phyloP scores from a whole-genome alignment of 2,888 invertebrate genomes.

The Epinotia demarniana region DNA sequence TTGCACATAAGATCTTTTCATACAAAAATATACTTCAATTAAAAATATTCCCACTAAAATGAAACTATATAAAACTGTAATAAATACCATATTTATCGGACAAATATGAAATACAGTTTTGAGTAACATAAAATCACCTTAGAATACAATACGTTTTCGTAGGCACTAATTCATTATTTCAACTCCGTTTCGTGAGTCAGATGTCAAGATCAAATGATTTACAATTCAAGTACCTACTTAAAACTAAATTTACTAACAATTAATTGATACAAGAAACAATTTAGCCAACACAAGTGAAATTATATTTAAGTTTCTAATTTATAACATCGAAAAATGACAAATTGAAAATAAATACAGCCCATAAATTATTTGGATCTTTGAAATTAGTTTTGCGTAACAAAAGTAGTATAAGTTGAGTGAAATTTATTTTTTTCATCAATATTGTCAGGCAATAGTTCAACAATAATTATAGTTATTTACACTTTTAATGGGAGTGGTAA shows the following conservation, averaged over 20 bases:
- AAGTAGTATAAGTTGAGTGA: conserved; percentile 11
- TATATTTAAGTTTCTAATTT: conserved; percentile 20
- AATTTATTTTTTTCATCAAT: conserved; percentile 48
- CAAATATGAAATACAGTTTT: conserved; percentile 29
- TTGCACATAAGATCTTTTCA: conserved; percentile 82
- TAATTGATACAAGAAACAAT: conserved; percentile 29
- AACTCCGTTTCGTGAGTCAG: conserved; percentile 26
- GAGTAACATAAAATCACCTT: conserved; percentile 36
- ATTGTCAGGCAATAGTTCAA: conserved; percentile 66
- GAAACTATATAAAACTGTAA: conserved; percentile 75
- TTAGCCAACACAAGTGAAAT: conserved; percentile 21
- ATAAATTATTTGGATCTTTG: conserved; percentile 22
- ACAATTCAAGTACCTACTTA: conserved; percentile 42
- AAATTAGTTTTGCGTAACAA: conserved; percentile 27
- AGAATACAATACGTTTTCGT: conserved; percentile 11
- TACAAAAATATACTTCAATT: conserved; percentile 84
- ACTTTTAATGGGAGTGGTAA: conserved; percentile 76
- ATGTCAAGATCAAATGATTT: conserved; percentile 40
- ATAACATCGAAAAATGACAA: conserved; percentile 19
- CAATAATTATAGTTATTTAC: conserved; percentile 72
- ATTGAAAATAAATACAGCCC: conserved; percentile 5
- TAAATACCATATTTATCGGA: conserved; percentile 44
- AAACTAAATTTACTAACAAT: conserved; percentile 28
- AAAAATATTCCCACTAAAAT: conserved; percentile 79
- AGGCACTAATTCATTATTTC: conserved; percentile 28